These are phyloP conservation scores for Salminus brasiliensis DNA, from an alignment of 2,113 vertebrate species.

Conservation along the genomic window DNA sequence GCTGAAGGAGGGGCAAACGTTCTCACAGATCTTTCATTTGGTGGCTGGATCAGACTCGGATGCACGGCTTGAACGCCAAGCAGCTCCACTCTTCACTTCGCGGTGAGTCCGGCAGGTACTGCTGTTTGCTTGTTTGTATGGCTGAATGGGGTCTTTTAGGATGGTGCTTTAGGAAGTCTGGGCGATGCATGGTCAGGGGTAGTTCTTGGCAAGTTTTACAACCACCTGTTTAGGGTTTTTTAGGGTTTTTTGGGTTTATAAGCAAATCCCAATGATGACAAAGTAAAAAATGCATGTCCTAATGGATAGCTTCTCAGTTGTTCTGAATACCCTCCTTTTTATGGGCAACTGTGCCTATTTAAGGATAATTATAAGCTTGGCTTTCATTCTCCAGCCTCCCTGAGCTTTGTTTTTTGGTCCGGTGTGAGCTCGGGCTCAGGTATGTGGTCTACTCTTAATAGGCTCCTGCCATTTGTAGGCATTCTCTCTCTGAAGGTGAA, in stretches of 20 bases:
- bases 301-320: not conserved
- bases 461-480: not conserved
- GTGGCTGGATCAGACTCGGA: conserved; percentile 10
- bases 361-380: not conserved
- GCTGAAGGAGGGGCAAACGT: not conserved
- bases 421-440: not conserved
- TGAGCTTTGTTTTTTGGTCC: not conserved
- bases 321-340: not conserved
- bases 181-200: not conserved
- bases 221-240: conserved; percentile 28
- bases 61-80: not conserved
- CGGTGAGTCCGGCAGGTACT: conserved; percentile 35
- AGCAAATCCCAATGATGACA: too few relatives aligned
- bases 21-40: conserved; percentile 15
- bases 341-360: not conserved
- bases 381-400: not conserved
- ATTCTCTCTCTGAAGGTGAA: not conserved
- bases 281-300: too few relatives aligned
- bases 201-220: not conserved
- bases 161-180: not conserved
- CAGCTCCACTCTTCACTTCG: not conserved
- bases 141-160: not conserved
- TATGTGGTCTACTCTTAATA: not conserved
- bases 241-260: not conserved
- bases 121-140: not conserved